A percentile compares a stretch with the other conserved stretches of the same genome.
Evolutionary conservation across 2,113 vertebrate species (phyloP).

Genomic region (Abramis brama): DNA sequence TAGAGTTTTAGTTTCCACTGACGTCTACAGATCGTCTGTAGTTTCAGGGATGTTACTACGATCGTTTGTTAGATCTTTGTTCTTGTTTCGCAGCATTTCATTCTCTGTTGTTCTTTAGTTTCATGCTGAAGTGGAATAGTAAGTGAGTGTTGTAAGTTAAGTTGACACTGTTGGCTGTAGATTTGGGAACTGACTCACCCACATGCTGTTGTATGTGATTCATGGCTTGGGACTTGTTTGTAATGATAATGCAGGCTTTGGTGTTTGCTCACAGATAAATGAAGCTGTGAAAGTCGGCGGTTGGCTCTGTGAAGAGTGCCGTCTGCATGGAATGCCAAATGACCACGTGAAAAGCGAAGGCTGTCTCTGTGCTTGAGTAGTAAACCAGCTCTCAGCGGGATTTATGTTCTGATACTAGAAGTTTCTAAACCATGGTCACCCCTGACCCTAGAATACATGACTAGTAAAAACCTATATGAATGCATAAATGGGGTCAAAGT

Average conservation of each 20-base stretch:
- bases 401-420: background rate
- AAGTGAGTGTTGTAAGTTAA: conserved; percentile 10
- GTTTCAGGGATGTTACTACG: background rate
- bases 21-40: background rate
- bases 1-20: background rate
- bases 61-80: background rate
- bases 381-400: background rate
- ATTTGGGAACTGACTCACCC: conserved; percentile 26
- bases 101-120: background rate
- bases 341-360: background rate
- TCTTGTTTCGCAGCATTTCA: background rate
- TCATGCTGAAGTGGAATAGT: conserved; percentile 1
- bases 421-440: background rate
- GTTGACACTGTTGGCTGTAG: conserved; percentile 29
- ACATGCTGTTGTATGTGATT: conserved; percentile 5
- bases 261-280: conserved; percentile 37
- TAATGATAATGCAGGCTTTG: conserved; percentile 29
- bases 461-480: background rate
- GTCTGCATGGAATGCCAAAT: conserved; percentile 32
- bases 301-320: background rate
- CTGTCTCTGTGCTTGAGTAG: background rate
- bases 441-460: background rate
- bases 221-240: background rate
- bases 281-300: conserved; percentile 33
- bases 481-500: background rate